Evolutionary conservation across 2,797 vertebrate genomes (phyloP).

Genomic region (Acrossocheilus wenchowensis): DNA sequence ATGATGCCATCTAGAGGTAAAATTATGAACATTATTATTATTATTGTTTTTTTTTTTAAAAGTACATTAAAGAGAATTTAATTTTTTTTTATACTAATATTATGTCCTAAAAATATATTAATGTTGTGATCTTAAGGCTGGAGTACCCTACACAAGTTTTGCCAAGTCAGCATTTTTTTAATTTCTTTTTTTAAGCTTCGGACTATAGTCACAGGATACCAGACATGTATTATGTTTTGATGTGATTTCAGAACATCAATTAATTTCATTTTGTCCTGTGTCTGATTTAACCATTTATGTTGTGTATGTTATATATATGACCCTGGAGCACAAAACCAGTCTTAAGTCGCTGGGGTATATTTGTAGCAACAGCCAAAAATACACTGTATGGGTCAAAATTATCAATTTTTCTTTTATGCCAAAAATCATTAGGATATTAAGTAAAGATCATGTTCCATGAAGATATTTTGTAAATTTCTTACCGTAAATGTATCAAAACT

Average conservation of each 20-base stretch:
- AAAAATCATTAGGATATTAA: no score
- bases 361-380: no score
- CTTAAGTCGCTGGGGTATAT: no score
- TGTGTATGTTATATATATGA: no score
- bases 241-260: neutral
- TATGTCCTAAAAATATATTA: neutral
- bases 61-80: neutral
- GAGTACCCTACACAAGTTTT: no score
- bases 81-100: neutral
- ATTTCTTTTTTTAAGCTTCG: neutral
- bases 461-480: no score
- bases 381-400: no score
- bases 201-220: neutral
- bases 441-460: no score
- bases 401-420: no score
- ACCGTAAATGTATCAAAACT: no score
- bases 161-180: neutral
- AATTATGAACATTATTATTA: neutral
- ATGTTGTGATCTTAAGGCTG: neutral
- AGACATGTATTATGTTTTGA: neutral
- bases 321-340: no score
- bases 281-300: neutral
- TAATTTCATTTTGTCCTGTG: neutral
- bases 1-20: slow-evolving; percentile 20
- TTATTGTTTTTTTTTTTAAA: neutral